Conservation (phyloP, 2,888 invertebrate species). For the Pyrrhosoma nymphula region DNA sequence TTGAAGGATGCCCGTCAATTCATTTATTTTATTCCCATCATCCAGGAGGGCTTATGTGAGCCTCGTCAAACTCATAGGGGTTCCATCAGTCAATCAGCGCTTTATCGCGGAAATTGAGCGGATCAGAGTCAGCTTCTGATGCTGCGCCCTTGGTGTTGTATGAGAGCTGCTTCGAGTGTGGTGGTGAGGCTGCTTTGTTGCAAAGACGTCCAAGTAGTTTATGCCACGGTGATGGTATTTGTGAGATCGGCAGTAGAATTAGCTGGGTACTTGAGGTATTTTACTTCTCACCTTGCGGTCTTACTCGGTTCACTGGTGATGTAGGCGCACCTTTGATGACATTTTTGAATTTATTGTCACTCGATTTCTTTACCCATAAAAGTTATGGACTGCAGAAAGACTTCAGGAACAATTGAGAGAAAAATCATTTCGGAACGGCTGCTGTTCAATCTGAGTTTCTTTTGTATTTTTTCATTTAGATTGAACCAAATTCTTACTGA, state of each 20-base stretch:
- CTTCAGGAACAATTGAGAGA: too few relatives aligned
- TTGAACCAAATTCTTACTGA: too few relatives aligned
- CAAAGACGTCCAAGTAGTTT: not conserved
- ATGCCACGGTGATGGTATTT: not conserved
- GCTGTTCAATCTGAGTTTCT: too few relatives aligned
- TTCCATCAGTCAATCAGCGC: not conserved
- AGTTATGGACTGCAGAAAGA: too few relatives aligned
- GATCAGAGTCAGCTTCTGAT: not conserved
- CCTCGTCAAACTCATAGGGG: not conserved
- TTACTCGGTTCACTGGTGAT: too few relatives aligned
- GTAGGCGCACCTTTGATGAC: too few relatives aligned
- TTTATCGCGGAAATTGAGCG: not conserved
- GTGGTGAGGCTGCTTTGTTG: not conserved
- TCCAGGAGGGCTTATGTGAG: not conserved
- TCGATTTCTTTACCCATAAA: too few relatives aligned
- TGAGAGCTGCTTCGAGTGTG: not conserved
- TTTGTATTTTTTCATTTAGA: too few relatives aligned
- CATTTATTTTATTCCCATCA: constrained; percentile 13
- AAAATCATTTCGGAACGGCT: too few relatives aligned
- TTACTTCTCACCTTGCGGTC: too few relatives aligned
- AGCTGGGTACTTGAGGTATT: too few relatives aligned
- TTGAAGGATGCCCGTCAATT: constrained; percentile 22
- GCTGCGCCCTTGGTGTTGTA: not conserved
- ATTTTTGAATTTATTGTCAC: too few relatives aligned
- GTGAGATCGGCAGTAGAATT: not conserved